These are phyloP conservation scores for Cyanoderma ruficeps DNA, from an alignment of 2,113 vertebrate genomes.

Conservation along the genomic window DNA sequence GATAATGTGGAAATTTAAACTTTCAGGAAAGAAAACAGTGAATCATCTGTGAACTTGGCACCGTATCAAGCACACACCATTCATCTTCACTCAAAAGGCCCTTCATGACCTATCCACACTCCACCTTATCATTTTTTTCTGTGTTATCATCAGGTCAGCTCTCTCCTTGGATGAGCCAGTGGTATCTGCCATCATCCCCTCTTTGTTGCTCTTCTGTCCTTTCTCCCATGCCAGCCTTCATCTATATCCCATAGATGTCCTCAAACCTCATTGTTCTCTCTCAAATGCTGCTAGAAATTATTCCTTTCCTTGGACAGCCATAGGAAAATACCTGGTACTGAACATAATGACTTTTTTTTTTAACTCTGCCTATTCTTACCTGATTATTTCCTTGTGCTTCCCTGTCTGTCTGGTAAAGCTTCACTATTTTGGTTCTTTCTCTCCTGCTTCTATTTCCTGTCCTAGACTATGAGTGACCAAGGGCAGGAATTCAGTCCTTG, in stretches of 20 bases:
- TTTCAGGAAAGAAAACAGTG: neutral
- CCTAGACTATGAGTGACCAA: neutral
- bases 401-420: neutral
- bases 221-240: neutral
- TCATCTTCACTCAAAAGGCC: neutral
- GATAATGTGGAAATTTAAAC: constrained; percentile 23
- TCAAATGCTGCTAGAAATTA: neutral
- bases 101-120: neutral
- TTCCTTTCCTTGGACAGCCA: neutral
- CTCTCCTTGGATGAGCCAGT: neutral
- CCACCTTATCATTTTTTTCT: neutral
- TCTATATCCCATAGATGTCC: neutral
- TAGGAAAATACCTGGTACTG: neutral
- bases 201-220: neutral
- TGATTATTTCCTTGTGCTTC: neutral
- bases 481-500: neutral
- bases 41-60: constrained; percentile 37
- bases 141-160: neutral
- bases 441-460: neutral
- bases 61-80: neutral
- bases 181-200: neutral
- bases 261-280: neutral
- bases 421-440: neutral
- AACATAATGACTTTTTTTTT: neutral
- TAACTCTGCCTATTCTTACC: neutral